phyloP scores from a whole-genome alignment of 2,113 vertebrate species.

The Lepus americanus region DNA sequence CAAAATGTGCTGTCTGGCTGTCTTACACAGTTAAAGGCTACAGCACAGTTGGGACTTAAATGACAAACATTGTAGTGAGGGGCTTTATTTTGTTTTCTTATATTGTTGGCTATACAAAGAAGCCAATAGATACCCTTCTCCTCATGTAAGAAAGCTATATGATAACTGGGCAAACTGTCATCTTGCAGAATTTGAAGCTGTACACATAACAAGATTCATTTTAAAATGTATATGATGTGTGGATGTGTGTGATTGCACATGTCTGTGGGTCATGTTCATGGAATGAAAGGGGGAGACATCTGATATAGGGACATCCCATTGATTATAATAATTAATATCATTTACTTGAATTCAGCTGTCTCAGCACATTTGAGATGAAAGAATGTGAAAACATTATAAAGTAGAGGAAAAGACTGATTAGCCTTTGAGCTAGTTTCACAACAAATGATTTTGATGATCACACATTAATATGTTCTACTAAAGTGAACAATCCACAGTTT shows the following conservation, averaged over 20 bases:
- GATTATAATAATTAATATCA: neutral
- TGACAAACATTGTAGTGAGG: constrained; percentile 84
- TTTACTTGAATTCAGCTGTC: neutral
- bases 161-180: constrained; percentile 42
- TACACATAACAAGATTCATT: neutral
- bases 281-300: neutral
- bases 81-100: constrained; percentile 65
- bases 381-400: constrained; percentile 11
- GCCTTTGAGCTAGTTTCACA: neutral
- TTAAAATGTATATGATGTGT: neutral
- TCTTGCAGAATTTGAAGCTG: neutral
- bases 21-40: constrained; percentile 90
- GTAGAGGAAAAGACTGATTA: neutral
- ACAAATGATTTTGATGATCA: neutral
- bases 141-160: constrained; percentile 78
- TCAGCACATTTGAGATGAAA: neutral
- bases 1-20: constrained; percentile 91
- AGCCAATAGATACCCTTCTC: constrained; percentile 74
- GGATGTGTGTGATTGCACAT: neutral
- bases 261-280: neutral
- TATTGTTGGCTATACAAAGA: constrained; percentile 74
- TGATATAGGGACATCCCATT: neutral
- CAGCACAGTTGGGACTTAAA: constrained; percentile 89
- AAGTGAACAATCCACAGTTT: neutral
- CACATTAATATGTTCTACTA: neutral